Evolutionary conservation across 2,888 invertebrate genomes (phyloP), one percentile per base, ranked within the genome.

Genomic region (Eudasyphora cyanicolor): DNA sequence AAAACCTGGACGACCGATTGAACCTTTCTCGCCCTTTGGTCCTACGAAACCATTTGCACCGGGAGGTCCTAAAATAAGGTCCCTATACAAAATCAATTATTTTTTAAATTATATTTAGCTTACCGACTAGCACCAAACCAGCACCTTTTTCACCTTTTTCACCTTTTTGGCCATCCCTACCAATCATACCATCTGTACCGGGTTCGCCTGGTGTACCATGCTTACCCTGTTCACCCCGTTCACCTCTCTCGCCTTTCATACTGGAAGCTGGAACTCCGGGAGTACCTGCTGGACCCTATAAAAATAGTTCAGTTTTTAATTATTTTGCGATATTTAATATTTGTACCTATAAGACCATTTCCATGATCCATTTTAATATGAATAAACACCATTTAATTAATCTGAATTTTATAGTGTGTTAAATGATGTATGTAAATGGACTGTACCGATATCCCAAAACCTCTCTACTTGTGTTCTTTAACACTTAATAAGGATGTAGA

Each of bases 111-210:
- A 54, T 45, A n/a, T 45, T 45, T 32, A 6, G 5, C 4, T 2
- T 77, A 83, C 83, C 83, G 77, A 64, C 75, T 6, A 21, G 45
- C 29, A 64, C 74, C 7, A 70, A 35, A 0, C 85, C 86, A 0
- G 83, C 75, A 12, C 93, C 93, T 1, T 88, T 86, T 10, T 87
- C 94, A 93, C 75, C 95, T 95, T 0, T 96, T 95, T 21, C 90
- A 29, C 95, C 97, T n/a, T n/a, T n/a, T n/a, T n/a, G 0, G 79
- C 67, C 0, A 91, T 87, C 54, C 95, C 95, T 32, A 92, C 91
- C 8, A 91, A 85, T n/a, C n/a, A n/a, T n/a, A 1, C 88, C 87
- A 7, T 76, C 27, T 35, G 21, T 19, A 2, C 89, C 88, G 1
- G 38, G 71, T 32, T 85, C 85, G 7, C 89, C 97, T 0, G 75